Conservation (phyloP, 2,797 vertebrate genomes). For the Sarcophilus harrisii region DNA sequence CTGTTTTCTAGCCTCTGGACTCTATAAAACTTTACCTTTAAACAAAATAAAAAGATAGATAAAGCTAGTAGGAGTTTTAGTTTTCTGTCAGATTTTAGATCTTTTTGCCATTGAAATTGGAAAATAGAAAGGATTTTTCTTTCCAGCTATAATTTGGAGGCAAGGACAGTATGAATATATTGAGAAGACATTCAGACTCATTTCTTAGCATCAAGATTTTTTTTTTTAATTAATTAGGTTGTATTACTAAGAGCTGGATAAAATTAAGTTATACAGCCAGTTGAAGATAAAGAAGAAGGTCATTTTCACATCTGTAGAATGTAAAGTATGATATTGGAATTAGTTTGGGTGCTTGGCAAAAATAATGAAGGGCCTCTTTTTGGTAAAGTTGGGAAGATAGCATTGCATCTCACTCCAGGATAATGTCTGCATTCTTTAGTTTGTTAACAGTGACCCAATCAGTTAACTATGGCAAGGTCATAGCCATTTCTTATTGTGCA, state of each 20-base stretch:
- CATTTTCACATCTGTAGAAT: neutral
- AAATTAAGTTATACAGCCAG: slow-evolving; percentile 5
- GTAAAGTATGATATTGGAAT: neutral
- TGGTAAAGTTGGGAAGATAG: neutral
- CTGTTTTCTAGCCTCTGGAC: neutral
- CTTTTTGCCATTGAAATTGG: neutral
- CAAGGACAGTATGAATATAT: neutral
- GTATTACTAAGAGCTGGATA: neutral
- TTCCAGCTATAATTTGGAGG: neutral
- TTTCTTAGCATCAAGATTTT: neutral
- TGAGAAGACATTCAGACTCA: neutral
- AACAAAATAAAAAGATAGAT: neutral
- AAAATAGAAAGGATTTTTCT: neutral
- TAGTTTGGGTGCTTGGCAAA: neutral
- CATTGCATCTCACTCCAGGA: neutral
- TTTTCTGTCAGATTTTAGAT: neutral
- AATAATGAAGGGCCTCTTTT: neutral
- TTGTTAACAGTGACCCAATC: neutral
- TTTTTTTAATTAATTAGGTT: slow-evolving; percentile 11
- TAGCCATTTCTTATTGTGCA: neutral
- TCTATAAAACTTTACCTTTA: slow-evolving; percentile 12
- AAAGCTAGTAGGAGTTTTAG: neutral
- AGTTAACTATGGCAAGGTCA: neutral
- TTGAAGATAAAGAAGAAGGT: neutral
- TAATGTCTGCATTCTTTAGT: neutral